Conservation (phyloP, 2,113 vertebrate genomes). For the Thamnophis sirtalis region DNA sequence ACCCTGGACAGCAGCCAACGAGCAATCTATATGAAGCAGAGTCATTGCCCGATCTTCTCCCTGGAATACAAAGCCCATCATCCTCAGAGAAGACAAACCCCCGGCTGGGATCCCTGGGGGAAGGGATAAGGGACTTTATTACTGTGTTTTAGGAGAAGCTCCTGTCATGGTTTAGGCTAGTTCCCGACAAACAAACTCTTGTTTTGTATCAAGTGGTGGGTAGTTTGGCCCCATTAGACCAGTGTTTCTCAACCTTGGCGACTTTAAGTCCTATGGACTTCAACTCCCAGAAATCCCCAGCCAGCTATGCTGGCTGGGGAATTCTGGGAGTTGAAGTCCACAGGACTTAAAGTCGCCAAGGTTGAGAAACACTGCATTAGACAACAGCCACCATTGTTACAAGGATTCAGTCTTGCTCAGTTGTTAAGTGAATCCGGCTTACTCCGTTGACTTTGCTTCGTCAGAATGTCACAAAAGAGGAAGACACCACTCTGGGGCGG, state of each 20-base stretch:
- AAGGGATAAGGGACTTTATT: neutral
- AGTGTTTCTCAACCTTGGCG: no score
- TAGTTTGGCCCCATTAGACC: no score
- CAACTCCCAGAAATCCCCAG: no score
- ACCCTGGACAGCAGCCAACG: neutral
- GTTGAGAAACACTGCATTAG: no score
- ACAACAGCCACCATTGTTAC: neutral
- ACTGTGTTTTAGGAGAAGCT: neutral
- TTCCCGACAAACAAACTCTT: neutral
- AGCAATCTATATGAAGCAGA: neutral
- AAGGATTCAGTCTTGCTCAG: neutral
- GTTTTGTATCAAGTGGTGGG: neutral
- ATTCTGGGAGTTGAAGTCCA: no score
- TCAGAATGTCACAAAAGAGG: neutral
- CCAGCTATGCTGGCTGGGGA: no score
- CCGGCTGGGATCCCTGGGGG: neutral
- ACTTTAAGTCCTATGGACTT: no score
- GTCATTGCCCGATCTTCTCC: neutral
- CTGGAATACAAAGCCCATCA: neutral
- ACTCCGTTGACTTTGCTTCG: neutral
- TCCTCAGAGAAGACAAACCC: neutral
- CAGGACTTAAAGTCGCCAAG: no score
- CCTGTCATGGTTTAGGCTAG: neutral
- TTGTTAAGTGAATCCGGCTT: neutral
- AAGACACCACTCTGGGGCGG: accelerated